phyloP scores from a whole-genome alignment of 1,140 invertebrate species.

The Plectrocnemia conspersa region DNA sequence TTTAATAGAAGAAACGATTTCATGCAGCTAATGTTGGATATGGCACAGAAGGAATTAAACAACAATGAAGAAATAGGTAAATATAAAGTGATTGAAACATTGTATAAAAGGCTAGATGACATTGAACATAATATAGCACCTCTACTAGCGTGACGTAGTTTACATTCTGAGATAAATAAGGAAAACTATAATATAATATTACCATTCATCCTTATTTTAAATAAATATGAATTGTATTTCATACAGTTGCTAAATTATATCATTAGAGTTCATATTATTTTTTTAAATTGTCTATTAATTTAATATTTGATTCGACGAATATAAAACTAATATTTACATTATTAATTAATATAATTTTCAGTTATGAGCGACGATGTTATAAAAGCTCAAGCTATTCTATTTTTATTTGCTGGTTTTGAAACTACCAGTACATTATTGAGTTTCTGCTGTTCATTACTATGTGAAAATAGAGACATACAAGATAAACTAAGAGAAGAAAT shows the following conservation, averaged over 20 bases:
- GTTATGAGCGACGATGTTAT: slow-evolving; percentile 46
- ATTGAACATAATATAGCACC: background rate
- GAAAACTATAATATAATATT: too few species aligned
- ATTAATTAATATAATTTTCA: slow-evolving; percentile 37
- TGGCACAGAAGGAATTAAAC: slow-evolving; percentile 39
- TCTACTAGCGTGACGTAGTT: too few species aligned
- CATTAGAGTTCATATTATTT: background rate
- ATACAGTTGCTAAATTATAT: background rate
- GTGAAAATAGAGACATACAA: slow-evolving; percentile 58
- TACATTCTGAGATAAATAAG: too few species aligned
- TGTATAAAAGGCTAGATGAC: background rate
- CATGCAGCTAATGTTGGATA: slow-evolving; percentile 43
- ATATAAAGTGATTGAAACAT: background rate
- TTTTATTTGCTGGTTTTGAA: slow-evolving; percentile 50
- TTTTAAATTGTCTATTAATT: slow-evolving; percentile 1
- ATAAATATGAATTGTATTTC: too few species aligned
- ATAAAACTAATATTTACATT: background rate
- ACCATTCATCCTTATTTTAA: too few species aligned
- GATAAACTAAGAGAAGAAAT: slow-evolving; percentile 58
- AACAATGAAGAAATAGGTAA: slow-evolving; percentile 36
- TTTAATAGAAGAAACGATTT: slow-evolving; percentile 42
- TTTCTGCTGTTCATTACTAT: slow-evolving; percentile 56
- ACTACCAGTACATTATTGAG: slow-evolving; percentile 52
- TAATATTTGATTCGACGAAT: background rate
- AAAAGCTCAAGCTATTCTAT: slow-evolving; percentile 45